Evolutionary conservation across 2,888 invertebrate species (phyloP), one percentile per base, ranked within the genome.

Genomic region (Pristionchus maxplancki): DNA sequence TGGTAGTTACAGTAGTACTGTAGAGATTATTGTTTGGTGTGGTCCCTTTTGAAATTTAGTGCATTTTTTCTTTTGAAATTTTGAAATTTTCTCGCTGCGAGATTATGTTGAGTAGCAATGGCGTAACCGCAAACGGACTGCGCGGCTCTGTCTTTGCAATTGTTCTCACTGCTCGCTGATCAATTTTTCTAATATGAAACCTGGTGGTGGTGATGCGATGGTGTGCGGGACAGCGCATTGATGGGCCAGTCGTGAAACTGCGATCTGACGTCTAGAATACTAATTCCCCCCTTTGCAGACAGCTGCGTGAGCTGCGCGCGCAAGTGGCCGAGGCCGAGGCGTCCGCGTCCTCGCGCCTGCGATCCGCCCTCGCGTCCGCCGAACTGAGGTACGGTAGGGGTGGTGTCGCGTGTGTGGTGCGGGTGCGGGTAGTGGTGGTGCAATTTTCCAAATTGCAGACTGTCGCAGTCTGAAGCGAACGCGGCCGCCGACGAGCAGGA

Each of bases 401-500:
- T 24, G 58, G 20, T 8, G 20, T n/a, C 15, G 58, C 11, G 17
- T n/a, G 15, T 5, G 58, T 58, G 15, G 24, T 15, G 31, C 15
- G 11, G 31, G 8, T 64, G 6, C 9, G 31, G 64, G 28, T 64
- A 64, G n/a, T 28, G 53, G 53, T 53, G 3, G 15, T 53, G 20
- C 15, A 17, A 3, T 53, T 11, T 71, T 24, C 37, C 17, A 4
- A 0, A 37, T 44, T 44, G 24, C 85, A 85, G 83, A 53, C n/a
- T 82, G 28, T 28, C 82, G 17, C 28, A 81, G 28, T 15, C 44
- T 64, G 82, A 82, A 8, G 82, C 40, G 67, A 82, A 64, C n/a
- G 82, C 67, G 34, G 82, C 82, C 11, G 81, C 84, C 1, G 88
- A 81, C 17, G 82, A 82, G 50, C 82, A 88, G 67, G 82, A 82